phyloP scores from a whole-genome alignment of 2,888 invertebrate species.

The Lasioglossum figueresi region DNA sequence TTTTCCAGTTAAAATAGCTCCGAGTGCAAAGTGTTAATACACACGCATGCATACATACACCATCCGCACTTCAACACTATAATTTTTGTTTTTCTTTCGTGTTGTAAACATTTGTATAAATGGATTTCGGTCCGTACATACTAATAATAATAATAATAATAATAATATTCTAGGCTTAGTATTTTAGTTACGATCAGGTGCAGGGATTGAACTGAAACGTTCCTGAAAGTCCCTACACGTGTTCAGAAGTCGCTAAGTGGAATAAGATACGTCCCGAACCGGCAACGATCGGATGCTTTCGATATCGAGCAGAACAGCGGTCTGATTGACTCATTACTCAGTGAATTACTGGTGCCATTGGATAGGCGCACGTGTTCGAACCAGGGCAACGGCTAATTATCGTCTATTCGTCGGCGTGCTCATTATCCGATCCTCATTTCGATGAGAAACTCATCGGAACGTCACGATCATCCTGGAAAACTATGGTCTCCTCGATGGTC shows the following conservation, averaged over 20 bases:
- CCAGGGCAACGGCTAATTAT: slow-evolving; percentile 49
- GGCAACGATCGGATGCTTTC: not conserved
- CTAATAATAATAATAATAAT: too few species aligned
- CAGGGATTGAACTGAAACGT: not conserved
- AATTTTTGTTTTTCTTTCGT: too few species aligned
- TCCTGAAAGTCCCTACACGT: not conserved
- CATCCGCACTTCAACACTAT: too few species aligned
- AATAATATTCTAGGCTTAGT: too few species aligned
- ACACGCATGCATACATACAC: too few species aligned
- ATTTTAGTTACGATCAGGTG: too few species aligned
- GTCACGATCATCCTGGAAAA: not conserved
- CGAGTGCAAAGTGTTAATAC: too few species aligned
- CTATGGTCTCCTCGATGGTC: not conserved
- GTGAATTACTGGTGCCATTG: slow-evolving; percentile 37
- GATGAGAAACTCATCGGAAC: not conserved
- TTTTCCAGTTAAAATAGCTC: too few species aligned
- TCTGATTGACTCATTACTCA: slow-evolving; percentile 27
- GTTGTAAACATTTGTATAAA: too few species aligned
- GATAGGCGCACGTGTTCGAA: slow-evolving; percentile 35
- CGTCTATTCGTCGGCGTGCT: slow-evolving; percentile 18
- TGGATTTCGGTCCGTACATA: too few species aligned
- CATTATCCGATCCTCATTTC: slow-evolving; percentile 1
- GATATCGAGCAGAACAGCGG: not conserved
- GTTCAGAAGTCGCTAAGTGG: not conserved
- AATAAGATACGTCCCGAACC: not conserved